Evolutionary conservation across 2,888 invertebrate genomes (phyloP), one percentile per base, ranked within the genome.

Genomic region (Ethmia dodecea): DNA sequence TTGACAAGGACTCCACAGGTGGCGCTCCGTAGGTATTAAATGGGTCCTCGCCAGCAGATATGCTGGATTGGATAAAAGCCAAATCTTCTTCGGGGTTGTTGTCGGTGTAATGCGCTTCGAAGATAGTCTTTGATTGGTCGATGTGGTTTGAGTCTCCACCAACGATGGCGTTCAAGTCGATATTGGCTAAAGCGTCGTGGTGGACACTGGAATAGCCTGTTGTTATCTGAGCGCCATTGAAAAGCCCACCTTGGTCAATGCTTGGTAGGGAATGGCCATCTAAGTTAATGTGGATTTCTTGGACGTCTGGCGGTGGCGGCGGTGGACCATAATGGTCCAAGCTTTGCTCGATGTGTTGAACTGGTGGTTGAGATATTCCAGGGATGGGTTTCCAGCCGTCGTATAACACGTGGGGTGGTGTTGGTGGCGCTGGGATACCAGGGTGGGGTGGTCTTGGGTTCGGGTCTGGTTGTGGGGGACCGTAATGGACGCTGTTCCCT

Each of bases 321-420:
- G 73, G 70, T 1, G 71, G 71, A 2, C 80, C 77, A 33, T 81
- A 68, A 35, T 83, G 67, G 42, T 79, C 69, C 6, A 6, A 9
- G 0, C 11, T 10, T 1, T 59, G 72, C 49, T 52, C 53, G 33
- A 56, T 48, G 3, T 64, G 63, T 5, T 68, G 66, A 3, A 55
- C 40, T 62, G 49, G 74, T 1, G 92, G 89, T 18, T 68, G 57
- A 0, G 86, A 80, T 0, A 81, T 51, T 1, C 94, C 93, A 5
- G 94, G 91, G 40, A 95, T 94, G 12, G 95, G 95, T 60, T 92
- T 93, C 95, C 95, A 95, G 14, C 95, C 95, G 50, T 95, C 95
- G 56, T 94, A 94, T 33, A 92, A 84, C 18, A 94, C 90, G 60
- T 91, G 89, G 3, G 93, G 90, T 4, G 92, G 92, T 1, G 92